Conservation (phyloP, 2,113 vertebrate species). For the Megaceryle maxima region DNA sequence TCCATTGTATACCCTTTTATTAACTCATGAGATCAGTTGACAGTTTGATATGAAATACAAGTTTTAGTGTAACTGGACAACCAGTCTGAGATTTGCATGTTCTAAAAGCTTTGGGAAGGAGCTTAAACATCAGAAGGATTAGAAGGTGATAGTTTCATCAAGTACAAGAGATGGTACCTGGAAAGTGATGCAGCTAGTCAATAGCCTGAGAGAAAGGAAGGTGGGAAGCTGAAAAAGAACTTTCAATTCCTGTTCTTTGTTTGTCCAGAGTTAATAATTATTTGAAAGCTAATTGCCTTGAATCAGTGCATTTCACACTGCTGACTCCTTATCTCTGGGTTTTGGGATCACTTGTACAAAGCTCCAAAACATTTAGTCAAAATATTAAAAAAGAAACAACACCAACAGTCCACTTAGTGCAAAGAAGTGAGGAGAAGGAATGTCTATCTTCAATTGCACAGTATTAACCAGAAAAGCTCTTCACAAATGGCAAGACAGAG, state of each 20-base stretch:
- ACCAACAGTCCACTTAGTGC: not conserved
- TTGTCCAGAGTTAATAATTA: not conserved
- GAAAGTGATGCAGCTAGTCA: not conserved
- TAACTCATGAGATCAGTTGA: not conserved
- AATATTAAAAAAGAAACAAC: not conserved
- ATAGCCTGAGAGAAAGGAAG: not conserved
- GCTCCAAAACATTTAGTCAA: not conserved
- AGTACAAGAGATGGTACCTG: not conserved
- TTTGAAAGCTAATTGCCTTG: not conserved
- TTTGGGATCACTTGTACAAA: not conserved
- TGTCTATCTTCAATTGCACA: not conserved
- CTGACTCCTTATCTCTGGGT: not conserved
- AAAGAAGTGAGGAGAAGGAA: not conserved
- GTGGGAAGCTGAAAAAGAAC: not conserved
- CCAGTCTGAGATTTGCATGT: not conserved
- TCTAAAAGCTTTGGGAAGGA: not conserved
- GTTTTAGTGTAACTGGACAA: not conserved
- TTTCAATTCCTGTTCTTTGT: not conserved
- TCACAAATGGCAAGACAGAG: not conserved
- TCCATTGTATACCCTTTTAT: not conserved
- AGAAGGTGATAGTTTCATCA: not conserved
- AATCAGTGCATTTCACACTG: not conserved
- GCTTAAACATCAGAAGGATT: not conserved
- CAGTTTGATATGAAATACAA: not conserved
- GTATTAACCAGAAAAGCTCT: not conserved